Percentiles rank a stretch among this genome's conserved stretches.
Conservation (phyloP, 2,113 vertebrate species). For the Limnothrissa miodon region DNA sequence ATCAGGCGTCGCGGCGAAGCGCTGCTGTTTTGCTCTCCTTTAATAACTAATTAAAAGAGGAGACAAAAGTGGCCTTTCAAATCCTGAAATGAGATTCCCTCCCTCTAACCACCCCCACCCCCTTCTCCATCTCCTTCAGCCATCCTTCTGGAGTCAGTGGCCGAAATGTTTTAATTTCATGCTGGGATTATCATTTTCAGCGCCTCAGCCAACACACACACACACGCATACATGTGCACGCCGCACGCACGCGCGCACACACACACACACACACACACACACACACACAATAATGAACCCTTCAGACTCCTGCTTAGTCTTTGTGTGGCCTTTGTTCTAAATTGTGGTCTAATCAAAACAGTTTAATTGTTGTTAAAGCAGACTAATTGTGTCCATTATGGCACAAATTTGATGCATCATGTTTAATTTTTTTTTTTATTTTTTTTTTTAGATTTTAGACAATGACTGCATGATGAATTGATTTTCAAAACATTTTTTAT, state of each 20-base stretch:
- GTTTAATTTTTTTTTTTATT: too few relatives aligned
- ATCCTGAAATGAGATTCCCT: conserved; percentile 42
- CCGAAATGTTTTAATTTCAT: conserved; percentile 40
- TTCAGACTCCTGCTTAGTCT: background rate
- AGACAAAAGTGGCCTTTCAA: conserved; percentile 40
- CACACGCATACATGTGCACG: background rate
- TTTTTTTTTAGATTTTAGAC: background rate
- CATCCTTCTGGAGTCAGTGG: conserved; percentile 31
- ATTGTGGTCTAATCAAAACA: background rate
- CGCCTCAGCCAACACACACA: background rate
- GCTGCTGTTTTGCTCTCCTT: conserved; percentile 22
- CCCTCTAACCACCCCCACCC: too few relatives aligned
- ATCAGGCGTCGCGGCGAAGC: conserved; percentile 29
- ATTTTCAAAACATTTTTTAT: background rate
- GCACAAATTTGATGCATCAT: background rate
- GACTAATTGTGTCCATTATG: background rate
- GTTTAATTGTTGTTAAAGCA: background rate
- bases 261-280: background rate
- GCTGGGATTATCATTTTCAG: conserved; percentile 36
- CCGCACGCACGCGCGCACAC: background rate
- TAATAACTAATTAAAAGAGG: conserved; percentile 43
- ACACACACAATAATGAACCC: conserved; percentile 4
- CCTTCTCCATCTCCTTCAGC: background rate
- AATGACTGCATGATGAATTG: background rate
- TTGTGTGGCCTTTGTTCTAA: conserved; percentile 5